Base-by-base conservation (phyloP, 2,113 vertebrate genomes). In the Cinclus mexicanus region DNA sequence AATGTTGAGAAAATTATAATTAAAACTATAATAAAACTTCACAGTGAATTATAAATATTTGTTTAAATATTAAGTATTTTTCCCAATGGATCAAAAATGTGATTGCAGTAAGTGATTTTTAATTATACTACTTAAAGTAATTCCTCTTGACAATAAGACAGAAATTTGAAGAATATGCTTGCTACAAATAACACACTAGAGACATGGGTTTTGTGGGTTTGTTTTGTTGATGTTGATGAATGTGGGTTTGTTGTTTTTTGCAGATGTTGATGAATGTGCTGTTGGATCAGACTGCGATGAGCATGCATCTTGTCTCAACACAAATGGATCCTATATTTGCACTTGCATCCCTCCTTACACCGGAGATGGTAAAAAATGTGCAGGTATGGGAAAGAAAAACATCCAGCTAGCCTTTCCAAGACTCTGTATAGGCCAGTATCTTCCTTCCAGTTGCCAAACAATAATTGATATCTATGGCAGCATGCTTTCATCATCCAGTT, bases 191-290 rank as follows among this genome's bases (percentile, higher is more conserved):
- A 12, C 53, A 42, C 29, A 13, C 21, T 63, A n/a, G 13, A 49
- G 52, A 82, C 2, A 2, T 39, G 7, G 33, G 92, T 93, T 86
- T 76, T 92, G 16, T 68, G 49, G 19, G 8, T 29, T 82, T 67
- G 19, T 8, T 49, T 47, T 47, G 28, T 25, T 75, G 99, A 99
- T 97, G 98, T 99, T 56, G 99, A 99, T 59, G 99, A 99, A 94
- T 99, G 99, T 49, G 13, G 13, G 47, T 49, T 24, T 25, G 47
- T 67, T 86, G 21, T 18, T 96, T 95, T 81, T 69, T 64, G 52
- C 75, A 99, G 99, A 99, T 97, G 98, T 99, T 56, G 99, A 99
- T 59, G 99, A 99, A 95, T 99, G 99, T 3, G 99, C 99, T 16
- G 98, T 99, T 72, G 99, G 99, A 33, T 99, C 99, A 7, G 99